These are phyloP conservation scores for Borostomias antarcticus DNA, from an alignment of 2,797 vertebrate species.

Conservation along the genomic window DNA sequence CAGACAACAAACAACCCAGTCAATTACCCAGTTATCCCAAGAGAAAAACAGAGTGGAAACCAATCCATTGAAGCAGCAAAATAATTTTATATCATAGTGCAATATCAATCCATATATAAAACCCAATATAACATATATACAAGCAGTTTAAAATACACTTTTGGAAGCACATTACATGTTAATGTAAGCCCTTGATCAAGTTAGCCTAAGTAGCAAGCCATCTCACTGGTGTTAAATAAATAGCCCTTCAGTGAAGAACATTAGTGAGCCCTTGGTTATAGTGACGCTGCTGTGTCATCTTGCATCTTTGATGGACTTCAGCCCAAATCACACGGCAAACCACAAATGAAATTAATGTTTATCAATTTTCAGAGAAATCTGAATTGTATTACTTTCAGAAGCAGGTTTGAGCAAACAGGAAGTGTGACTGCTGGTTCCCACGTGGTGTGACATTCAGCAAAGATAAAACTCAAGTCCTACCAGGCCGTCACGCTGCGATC, in stretches of 20 bases:
- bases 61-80: slow-evolving; percentile 3
- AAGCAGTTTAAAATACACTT: slow-evolving; percentile 43
- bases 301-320: too few species aligned
- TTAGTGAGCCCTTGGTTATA: neutral
- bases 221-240: too few species aligned
- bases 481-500: neutral
- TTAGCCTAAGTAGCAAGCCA: neutral
- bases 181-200: neutral
- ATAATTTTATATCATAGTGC: slow-evolving; percentile 36
- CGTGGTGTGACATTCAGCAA: too few species aligned
- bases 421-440: too few species aligned
- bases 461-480: too few species aligned
- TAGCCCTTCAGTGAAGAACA: neutral
- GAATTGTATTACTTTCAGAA: too few species aligned
- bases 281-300: neutral
- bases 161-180: neutral
- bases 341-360: too few species aligned
- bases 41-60: neutral
- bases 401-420: too few species aligned
- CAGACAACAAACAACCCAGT: neutral
- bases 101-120: slow-evolving; percentile 49
- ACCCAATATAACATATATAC: slow-evolving; percentile 59
- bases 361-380: too few species aligned
- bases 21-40: neutral
- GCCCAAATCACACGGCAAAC: too few species aligned